Evolutionary conservation across 2,888 invertebrate genomes (phyloP).

Genomic region (Lysandra bellargus): DNA sequence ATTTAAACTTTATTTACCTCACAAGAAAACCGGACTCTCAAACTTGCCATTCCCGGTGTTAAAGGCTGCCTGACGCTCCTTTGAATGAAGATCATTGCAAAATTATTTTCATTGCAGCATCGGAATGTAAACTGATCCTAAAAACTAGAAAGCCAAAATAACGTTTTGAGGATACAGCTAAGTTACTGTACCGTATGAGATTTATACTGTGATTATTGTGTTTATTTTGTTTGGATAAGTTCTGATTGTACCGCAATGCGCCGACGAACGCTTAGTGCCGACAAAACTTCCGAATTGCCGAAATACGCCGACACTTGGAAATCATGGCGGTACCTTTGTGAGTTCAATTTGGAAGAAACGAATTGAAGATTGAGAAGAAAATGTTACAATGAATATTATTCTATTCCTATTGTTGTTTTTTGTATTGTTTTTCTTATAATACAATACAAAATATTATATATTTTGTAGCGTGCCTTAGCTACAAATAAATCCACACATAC

Average conservation of each 20-base stretch:
- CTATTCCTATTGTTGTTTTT: background rate
- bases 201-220: constrained; percentile 42
- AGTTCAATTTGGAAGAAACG: background rate
- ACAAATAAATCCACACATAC: too few relatives aligned
- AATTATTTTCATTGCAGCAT: too few relatives aligned
- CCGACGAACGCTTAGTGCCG: constrained; percentile 58
- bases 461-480: too few relatives aligned
- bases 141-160: too few relatives aligned
- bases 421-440: background rate
- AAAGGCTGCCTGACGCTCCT: too few relatives aligned
- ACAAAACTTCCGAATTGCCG: constrained; percentile 43
- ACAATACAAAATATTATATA: background rate
- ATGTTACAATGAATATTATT: background rate
- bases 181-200: background rate
- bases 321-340: constrained; percentile 1
- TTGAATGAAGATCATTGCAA: too few relatives aligned
- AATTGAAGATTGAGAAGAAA: background rate
- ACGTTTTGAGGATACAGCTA: background rate
- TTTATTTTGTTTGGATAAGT: constrained; percentile 62
- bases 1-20: too few relatives aligned
- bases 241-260: constrained; percentile 67
- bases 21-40: too few relatives aligned
- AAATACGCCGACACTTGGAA: constrained; percentile 11
- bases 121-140: too few relatives aligned
- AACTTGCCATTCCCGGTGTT: too few relatives aligned